These are phyloP conservation scores for Leucopternis melanops DNA, from an alignment of 2,113 vertebrate genomes.

Conservation along the genomic window DNA sequence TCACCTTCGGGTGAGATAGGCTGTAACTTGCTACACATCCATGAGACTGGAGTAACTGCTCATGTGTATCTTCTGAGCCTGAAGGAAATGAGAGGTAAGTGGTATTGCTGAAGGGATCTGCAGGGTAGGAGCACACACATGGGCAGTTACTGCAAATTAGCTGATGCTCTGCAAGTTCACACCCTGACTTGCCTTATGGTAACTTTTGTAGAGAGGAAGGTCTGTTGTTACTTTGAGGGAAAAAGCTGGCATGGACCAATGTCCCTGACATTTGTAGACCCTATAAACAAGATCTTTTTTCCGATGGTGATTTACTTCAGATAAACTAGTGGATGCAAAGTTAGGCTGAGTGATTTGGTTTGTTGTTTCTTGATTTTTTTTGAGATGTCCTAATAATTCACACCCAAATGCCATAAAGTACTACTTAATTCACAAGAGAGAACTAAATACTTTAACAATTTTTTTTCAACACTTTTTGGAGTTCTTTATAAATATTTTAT, in stretches of 20 bases:
- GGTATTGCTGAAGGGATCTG: neutral
- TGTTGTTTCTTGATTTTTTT: neutral
- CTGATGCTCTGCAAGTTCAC: slow-evolving; percentile 31
- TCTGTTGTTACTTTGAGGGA: neutral
- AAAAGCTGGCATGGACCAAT: neutral
- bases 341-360: neutral
- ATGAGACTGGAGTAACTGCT: neutral
- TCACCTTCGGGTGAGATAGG: slow-evolving; percentile 61
- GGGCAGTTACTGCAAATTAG: slow-evolving; percentile 5
- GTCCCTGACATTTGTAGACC: neutral
- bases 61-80: neutral
- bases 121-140: neutral
- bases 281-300: neutral
- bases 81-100: neutral
- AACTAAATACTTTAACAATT: neutral
- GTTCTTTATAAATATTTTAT: neutral
- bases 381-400: neutral
- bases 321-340: neutral
- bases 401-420: neutral
- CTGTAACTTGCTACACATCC: slow-evolving; percentile 40
- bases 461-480: neutral
- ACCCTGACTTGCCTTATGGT: neutral
- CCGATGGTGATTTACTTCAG: neutral
- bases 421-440: neutral
- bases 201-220: neutral